These are phyloP conservation scores for Odontamblyopus lacepedii DNA, from an alignment of 2,797 vertebrate genomes.

Conservation along the genomic window DNA sequence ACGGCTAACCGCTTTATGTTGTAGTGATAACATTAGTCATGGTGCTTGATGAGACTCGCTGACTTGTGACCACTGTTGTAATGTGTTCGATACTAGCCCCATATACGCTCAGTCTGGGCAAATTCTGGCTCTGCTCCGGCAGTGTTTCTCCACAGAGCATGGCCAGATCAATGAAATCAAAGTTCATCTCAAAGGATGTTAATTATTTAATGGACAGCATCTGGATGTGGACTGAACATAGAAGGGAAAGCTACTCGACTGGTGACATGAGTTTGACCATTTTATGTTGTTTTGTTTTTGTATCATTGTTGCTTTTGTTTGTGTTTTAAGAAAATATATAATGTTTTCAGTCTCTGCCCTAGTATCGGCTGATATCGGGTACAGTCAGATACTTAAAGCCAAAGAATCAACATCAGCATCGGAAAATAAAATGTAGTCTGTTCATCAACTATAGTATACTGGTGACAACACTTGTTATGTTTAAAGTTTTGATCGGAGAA, in stretches of 20 bases:
- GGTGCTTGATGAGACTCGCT: constrained; percentile 38
- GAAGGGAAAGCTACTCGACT: neutral
- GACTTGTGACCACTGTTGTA: constrained; percentile 56
- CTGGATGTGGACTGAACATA: constrained; percentile 49
- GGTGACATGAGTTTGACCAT: neutral
- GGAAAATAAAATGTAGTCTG: neutral
- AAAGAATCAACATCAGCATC: too few species aligned
- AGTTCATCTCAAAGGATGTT: constrained; percentile 72
- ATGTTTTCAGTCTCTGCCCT: too few species aligned
- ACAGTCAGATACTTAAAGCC: too few species aligned
- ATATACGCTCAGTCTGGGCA: constrained; percentile 49
- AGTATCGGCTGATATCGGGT: too few species aligned
- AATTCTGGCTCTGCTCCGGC: constrained; percentile 62
- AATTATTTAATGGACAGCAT: constrained; percentile 79
- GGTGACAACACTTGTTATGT: neutral
- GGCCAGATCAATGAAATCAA: constrained; percentile 79
- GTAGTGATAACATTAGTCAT: constrained; percentile 53
- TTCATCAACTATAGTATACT: neutral
- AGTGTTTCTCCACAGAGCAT: constrained; percentile 59
- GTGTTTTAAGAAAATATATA: too few species aligned
- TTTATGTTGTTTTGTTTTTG: neutral
- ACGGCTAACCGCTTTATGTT: constrained; percentile 32
- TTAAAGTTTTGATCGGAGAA: neutral
- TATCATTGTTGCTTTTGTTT: too few species aligned
- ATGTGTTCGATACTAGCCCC: constrained; percentile 66